Percentiles rank a stretch among this genome's conserved stretches.
phyloP scores from a whole-genome alignment of 2,797 vertebrate genomes.

The Forpus xanthops region DNA sequence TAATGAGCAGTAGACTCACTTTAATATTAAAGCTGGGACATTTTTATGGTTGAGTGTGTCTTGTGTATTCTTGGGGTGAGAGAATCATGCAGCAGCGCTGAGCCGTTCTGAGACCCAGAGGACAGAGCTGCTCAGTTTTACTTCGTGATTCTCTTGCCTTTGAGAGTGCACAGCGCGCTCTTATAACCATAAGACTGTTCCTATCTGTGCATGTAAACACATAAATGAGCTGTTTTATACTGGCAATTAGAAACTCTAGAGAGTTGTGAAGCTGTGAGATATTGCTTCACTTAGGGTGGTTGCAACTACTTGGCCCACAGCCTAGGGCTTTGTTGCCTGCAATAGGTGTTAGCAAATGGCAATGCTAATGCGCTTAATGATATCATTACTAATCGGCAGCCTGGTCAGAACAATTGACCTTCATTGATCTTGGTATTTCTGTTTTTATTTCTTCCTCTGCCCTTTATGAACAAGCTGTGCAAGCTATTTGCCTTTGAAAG shows the following conservation, averaged over 20 bases:
- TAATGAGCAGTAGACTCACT: constrained; percentile 47
- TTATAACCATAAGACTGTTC: background rate
- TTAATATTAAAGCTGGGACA: constrained; percentile 46
- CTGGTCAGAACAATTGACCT: constrained; percentile 44
- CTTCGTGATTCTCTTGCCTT: constrained; percentile 28
- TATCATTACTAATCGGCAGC: constrained; percentile 43
- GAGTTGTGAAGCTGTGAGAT: constrained; percentile 67
- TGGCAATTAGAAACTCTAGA: constrained; percentile 52
- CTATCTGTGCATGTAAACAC: constrained; percentile 54
- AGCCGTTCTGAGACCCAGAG: background rate
- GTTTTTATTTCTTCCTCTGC: constrained; percentile 53
- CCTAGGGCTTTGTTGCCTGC: constrained; percentile 59
- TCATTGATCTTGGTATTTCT: constrained; percentile 57
- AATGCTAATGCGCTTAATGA: constrained; percentile 24
- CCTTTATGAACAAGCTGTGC: constrained; percentile 47
- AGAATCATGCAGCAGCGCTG: background rate
- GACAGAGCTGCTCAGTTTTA: constrained; percentile 17
- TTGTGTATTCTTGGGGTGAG: background rate
- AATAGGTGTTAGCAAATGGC: constrained; percentile 55
- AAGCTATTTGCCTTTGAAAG: constrained; percentile 56
- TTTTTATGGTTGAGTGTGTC: constrained; percentile 42
- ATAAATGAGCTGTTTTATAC: constrained; percentile 68
- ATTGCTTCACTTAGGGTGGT: constrained; percentile 41
- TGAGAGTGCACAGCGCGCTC: background rate
- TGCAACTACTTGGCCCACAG: constrained; percentile 59